Percentiles rank a stretch among this genome's conserved stretches.
Conservation (phyloP, 2,888 invertebrate species). For the Synergus itoensis region DNA sequence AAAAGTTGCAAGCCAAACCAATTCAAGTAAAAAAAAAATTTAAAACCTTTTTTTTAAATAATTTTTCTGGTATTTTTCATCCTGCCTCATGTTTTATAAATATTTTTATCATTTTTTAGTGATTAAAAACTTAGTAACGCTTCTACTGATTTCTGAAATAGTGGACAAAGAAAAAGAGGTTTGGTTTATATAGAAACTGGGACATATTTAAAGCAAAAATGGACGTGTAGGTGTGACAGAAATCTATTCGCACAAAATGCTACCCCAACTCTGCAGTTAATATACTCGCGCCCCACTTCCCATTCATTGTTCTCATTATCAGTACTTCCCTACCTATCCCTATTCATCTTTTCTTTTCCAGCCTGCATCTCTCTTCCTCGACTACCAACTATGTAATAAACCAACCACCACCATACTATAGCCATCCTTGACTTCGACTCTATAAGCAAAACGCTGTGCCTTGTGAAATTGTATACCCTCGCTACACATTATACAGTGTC, state of each 20-base stretch:
- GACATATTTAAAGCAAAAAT: not conserved
- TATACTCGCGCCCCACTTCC: constrained; percentile 51
- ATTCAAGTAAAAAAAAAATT: not conserved
- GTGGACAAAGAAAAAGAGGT: not conserved
- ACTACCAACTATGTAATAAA: constrained; percentile 43
- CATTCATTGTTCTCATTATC: constrained; percentile 59
- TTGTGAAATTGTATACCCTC: constrained; percentile 55
- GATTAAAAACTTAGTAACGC: not conserved
- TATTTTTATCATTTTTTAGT: no score
- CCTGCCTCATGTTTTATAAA: no score
- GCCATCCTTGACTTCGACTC: constrained; percentile 47
- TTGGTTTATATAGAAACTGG: not conserved
- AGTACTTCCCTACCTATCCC: constrained; percentile 49
- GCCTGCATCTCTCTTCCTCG: constrained; percentile 22
- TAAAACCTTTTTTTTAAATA: not conserved
- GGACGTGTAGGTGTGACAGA: constrained; percentile 9
- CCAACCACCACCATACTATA: constrained; percentile 41
- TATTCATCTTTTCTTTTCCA: constrained; percentile 47
- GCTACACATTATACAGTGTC: constrained; percentile 22
- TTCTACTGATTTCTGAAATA: not conserved
- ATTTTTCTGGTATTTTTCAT: no score
- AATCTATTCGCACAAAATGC: constrained; percentile 29
- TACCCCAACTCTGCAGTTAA: constrained; percentile 20
- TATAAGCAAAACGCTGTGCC: constrained; percentile 21
- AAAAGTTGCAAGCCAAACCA: not conserved